These are phyloP conservation scores for Hemicordylus capensis DNA, from an alignment of 2,113 vertebrate genomes.

Conservation along the genomic window DNA sequence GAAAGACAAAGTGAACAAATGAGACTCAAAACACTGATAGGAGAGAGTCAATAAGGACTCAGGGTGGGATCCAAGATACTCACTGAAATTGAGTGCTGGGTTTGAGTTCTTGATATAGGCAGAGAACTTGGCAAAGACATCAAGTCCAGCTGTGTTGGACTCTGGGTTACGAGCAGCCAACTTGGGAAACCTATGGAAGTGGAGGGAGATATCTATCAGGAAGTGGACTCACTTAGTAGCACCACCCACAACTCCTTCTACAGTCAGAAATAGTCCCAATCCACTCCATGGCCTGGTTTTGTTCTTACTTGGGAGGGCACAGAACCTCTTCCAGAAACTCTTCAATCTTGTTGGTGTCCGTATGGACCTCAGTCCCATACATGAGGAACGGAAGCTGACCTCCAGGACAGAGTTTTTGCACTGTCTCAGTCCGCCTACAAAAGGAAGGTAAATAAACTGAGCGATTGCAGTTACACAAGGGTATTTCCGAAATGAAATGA, in stretches of 20 bases:
- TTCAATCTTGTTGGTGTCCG: conserved; percentile 94
- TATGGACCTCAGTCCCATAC: conserved; percentile 87
- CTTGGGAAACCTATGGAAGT: conserved; percentile 80
- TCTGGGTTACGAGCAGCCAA: conserved; percentile 89
- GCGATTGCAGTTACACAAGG: neutral
- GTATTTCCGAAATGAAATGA: neutral
- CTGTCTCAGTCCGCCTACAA: conserved; percentile 84
- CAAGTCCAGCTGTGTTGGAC: conserved; percentile 90
- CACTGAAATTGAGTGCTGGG: conserved; percentile 84
- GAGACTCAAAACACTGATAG: neutral
- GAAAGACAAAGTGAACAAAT: conserved; percentile 71
- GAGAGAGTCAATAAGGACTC: too few relatives aligned
- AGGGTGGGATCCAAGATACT: conserved; percentile 50
- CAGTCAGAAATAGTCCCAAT: neutral
- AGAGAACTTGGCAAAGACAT: conserved; percentile 92
- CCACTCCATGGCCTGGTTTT: neutral
- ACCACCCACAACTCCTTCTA: neutral
- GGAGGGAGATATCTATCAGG: neutral
- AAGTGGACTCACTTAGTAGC: too few relatives aligned
- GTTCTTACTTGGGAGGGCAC: conserved; percentile 83
- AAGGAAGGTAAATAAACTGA: neutral
- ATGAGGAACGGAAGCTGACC: conserved; percentile 90
- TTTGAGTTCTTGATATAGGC: conserved; percentile 93
- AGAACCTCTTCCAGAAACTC: conserved; percentile 91
- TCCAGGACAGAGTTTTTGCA: conserved; percentile 89